Percentiles rank a stretch among this genome's conserved stretches.
Evolutionary conservation across 2,888 invertebrate species (phyloP).

Genomic region (Blastobasis adustella): DNA sequence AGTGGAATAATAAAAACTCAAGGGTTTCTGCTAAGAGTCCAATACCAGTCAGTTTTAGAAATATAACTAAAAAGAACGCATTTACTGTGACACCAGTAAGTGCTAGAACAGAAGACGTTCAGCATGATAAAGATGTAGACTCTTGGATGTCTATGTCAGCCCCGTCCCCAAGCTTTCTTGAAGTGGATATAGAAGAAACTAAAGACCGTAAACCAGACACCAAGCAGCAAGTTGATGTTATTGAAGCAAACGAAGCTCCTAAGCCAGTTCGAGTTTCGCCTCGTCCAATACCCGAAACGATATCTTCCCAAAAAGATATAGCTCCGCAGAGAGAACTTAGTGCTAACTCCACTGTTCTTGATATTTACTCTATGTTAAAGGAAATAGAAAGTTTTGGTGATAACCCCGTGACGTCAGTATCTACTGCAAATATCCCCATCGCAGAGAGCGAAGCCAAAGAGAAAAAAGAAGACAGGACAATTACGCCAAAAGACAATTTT

Average conservation of each 20-base stretch:
- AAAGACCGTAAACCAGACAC: too few relatives aligned
- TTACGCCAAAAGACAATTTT: conserved; percentile 57
- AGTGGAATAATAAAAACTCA: conserved; percentile 48
- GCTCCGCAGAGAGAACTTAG: conserved; percentile 37
- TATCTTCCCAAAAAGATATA: conserved; percentile 19
- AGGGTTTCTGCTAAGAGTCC: conserved; percentile 28
- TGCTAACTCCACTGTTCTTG: conserved; percentile 55
- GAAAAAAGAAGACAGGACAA: conserved; percentile 1
- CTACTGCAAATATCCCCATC: too few relatives aligned
- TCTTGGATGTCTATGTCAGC: conserved; percentile 68
- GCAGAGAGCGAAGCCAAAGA: conserved; percentile 7
- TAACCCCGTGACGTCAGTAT: conserved; percentile 41
- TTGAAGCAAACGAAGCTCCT: conserved; percentile 10
- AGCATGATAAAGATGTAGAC: conserved; percentile 64
- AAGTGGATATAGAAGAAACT: conserved; percentile 26
- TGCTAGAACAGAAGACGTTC: conserved; percentile 56
- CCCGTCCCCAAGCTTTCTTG: conserved; percentile 47
- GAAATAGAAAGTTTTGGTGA: conserved; percentile 67
- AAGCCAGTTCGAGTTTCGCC: not conserved
- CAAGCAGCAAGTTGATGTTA: conserved; percentile 7
- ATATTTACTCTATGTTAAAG: conserved; percentile 69
- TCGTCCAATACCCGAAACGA: conserved; percentile 7
- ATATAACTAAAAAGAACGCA: conserved; percentile 44
- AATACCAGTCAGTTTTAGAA: conserved; percentile 28
- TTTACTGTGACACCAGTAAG: conserved; percentile 46